phyloP scores from a whole-genome alignment of 2,797 vertebrate genomes.

The Chaetophractus vellerosus region DNA sequence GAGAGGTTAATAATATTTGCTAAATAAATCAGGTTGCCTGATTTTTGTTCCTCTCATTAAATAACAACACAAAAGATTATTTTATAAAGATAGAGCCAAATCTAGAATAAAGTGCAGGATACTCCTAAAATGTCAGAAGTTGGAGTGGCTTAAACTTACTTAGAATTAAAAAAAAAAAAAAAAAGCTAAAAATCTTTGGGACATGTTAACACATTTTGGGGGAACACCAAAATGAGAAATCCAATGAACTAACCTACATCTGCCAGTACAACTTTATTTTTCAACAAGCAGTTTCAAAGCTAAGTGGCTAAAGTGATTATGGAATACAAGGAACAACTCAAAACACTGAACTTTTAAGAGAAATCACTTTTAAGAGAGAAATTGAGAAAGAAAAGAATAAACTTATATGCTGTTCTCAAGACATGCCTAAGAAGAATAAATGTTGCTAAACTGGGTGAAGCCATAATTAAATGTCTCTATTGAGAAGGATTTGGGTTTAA shows the following conservation, averaged over 20 bases:
- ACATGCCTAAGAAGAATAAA: constrained; percentile 43
- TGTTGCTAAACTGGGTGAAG: constrained; percentile 54
- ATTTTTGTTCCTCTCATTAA: neutral
- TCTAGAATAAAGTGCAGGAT: constrained; percentile 58
- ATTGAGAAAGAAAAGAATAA: constrained; percentile 74
- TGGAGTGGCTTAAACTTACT: constrained; percentile 42
- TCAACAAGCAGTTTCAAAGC: constrained; percentile 69
- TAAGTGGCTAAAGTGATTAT: constrained; percentile 77
- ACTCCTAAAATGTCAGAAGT: constrained; percentile 59
- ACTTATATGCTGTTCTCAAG: constrained; percentile 64
- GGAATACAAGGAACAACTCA: constrained; percentile 59
- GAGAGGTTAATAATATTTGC: constrained; percentile 19
- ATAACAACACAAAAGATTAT: constrained; percentile 32
- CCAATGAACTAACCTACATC: constrained; percentile 71
- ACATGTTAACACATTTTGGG: neutral
- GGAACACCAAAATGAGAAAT: constrained; percentile 67
- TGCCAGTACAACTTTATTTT: constrained; percentile 66
- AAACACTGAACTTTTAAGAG: constrained; percentile 64
- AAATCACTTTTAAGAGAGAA: constrained; percentile 76
- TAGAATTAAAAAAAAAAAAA: neutral
- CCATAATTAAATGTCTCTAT: constrained; percentile 26
- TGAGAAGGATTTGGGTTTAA: constrained; percentile 20
- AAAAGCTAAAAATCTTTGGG: constrained; percentile 72
- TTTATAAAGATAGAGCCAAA: constrained; percentile 49
- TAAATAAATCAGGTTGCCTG: constrained; percentile 58